Evolutionary conservation across 2,888 invertebrate species (phyloP).

Genomic region (Clusia tigrina): DNA sequence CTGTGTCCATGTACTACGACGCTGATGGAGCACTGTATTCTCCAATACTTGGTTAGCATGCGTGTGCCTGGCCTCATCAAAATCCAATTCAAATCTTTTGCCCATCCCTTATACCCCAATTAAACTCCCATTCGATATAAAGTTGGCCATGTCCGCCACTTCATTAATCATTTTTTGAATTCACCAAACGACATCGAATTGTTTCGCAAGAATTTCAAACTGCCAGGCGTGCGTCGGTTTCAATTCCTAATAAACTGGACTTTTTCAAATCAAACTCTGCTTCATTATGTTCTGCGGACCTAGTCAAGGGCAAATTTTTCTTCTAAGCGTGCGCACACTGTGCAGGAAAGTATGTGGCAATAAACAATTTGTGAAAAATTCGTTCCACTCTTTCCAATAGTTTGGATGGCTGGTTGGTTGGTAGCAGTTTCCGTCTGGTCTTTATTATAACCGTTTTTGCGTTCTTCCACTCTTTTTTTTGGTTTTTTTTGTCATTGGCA

Average conservation of each 20-base stretch:
- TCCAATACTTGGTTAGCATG: no score
- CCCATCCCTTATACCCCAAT: no score
- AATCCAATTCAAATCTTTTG: no score
- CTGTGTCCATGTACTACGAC: no score
- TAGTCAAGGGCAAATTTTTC: constrained; percentile 31
- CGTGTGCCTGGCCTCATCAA: no score
- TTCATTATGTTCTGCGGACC: constrained; percentile 28
- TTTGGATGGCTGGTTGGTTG: neutral
- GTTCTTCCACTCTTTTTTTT: neutral
- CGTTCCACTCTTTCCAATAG: constrained; percentile 3
- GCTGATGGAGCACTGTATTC: no score
- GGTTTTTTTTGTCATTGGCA: constrained; percentile 9
- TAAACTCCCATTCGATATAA: constrained; percentile 1
- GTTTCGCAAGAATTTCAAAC: neutral
- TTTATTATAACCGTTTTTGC: neutral
- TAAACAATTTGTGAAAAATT: constrained; percentile 15
- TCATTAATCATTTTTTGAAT: constrained; percentile 22
- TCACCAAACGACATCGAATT: neutral
- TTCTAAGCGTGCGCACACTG: neutral
- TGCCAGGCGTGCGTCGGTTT: constrained; percentile 4
- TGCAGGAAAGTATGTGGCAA: constrained; percentile 5
- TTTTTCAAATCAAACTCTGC: constrained; percentile 24
- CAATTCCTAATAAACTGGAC: constrained; percentile 11
- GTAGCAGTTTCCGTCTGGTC: constrained; percentile 3
- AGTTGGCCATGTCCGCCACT: constrained; percentile 8